Percentiles rank a stretch among this genome's conserved stretches.
Conservation (phyloP, 2,888 invertebrate species). For the Miltochrista miniata region DNA sequence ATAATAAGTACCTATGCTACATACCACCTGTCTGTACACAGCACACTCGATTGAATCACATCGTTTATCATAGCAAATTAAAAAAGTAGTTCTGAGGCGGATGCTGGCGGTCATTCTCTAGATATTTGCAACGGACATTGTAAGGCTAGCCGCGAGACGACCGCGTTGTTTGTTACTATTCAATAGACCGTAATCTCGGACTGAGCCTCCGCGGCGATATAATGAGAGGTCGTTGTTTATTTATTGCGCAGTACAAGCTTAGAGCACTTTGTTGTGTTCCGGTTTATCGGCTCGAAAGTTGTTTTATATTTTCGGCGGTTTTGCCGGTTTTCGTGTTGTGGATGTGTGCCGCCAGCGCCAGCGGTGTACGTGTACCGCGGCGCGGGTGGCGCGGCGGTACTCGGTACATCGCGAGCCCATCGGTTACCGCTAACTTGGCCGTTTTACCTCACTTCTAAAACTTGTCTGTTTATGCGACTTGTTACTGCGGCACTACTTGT, state of each 20-base stretch:
- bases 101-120: not conserved
- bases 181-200: not conserved
- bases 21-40: not conserved
- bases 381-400: not conserved
- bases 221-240: constrained; percentile 6
- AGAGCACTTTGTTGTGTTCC: constrained; percentile 12
- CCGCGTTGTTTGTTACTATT: not conserved
- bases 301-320: constrained; percentile 26
- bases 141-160: not conserved
- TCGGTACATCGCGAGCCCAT: not conserved
- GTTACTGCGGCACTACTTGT: not conserved
- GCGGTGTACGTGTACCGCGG: no score
- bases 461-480: not conserved
- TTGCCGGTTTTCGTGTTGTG: constrained; percentile 26
- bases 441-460: not conserved
- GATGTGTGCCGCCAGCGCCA: constrained; percentile 6
- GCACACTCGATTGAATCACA: not conserved
- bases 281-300: constrained; percentile 27
- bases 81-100: not conserved
- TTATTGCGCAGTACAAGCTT: constrained; percentile 1
- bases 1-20: not conserved
- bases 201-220: not conserved
- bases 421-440: constrained; percentile 6
- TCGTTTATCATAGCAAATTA: not conserved
- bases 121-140: not conserved